phyloP scores from a whole-genome alignment of 2,113 vertebrate species.

The Amphiprion ocellaris region DNA sequence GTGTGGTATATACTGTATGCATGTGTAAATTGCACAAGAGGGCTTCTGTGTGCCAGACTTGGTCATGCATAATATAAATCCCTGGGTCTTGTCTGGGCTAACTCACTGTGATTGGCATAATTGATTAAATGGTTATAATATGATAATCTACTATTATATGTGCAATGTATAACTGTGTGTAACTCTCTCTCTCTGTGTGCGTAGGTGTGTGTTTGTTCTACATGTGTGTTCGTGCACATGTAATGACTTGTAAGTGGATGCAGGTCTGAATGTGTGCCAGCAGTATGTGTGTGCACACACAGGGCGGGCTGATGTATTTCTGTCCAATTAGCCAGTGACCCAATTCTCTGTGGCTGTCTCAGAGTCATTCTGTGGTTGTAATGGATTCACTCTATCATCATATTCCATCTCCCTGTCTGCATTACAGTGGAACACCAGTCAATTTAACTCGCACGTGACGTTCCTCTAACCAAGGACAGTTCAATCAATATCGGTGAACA shows the following conservation, averaged over 20 bases:
- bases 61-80: conserved; percentile 52
- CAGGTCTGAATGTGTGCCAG: conserved; percentile 22
- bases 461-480: conserved; percentile 58
- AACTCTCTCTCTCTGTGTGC: background rate
- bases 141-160: conserved; percentile 61
- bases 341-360: conserved; percentile 70
- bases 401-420: conserved; percentile 67
- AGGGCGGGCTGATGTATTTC: conserved; percentile 63
- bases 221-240: background rate
- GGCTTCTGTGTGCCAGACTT: conserved; percentile 36
- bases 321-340: conserved; percentile 81
- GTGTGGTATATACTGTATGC: background rate
- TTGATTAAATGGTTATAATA: conserved; percentile 72
- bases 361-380: conserved; percentile 62
- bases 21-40: background rate
- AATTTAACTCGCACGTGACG: conserved; percentile 48
- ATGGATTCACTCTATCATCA: conserved; percentile 73
- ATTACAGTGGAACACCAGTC: conserved; percentile 61
- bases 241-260: conserved; percentile 15
- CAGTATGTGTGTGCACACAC: conserved; percentile 5
- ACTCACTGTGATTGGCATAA: conserved; percentile 41
- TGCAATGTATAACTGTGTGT: conserved; percentile 15
- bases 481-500: conserved; percentile 58
- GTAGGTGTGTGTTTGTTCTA: conserved; percentile 17
- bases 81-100: conserved; percentile 25